Base-by-base conservation (phyloP, 1,140 invertebrate genomes). In the Archivesica marissinica region DNA sequence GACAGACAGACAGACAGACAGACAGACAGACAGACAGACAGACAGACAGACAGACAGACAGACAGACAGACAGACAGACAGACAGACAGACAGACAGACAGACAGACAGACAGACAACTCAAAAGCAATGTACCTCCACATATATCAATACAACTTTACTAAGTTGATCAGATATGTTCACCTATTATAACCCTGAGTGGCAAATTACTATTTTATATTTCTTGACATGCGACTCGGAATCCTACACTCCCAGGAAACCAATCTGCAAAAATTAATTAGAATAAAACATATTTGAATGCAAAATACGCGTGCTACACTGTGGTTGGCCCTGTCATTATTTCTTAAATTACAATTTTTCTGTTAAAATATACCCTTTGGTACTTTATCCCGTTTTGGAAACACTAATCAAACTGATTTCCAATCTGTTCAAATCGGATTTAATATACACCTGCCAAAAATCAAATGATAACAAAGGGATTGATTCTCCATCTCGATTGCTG, bases 281-380 rank as follows among this genome's bases (percentile, higher is more conserved):
- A 59, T 39, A 66, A 64, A 61, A 79, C 33, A n/a, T 39, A 81
- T 54, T 61, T 64, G 25, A 41, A 70, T 56, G 44, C 39, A 41
- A 81, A 54, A 72, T 59, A 39, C 79, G 68, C 79, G 68, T 72
- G 79, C 79, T n/a, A 39, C 6, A 1, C 30, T 20, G 17, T 23
- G 25, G 35, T 28, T 38, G 44, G 33, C 44, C 47, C 68, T 75
- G 25, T 83, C 30, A 83, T 83, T 83, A 83, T 83, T 83, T 83
- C 70, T 75, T 74, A 83, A 83, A 83, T 83, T 83, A 83, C 80
- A 68, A 33, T 30, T 74, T 64, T 78, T 78, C 68, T 39, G n/a
- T 50, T 38, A 41, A 70, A 47, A 72, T 81, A 68, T 72, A 81
- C 47, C 44, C 79, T 11, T 56, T 25, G 66, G 79, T 68, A 52